Base-by-base conservation (phyloP, 1,140 invertebrate genomes). In the Ostrea edulis region DNA sequence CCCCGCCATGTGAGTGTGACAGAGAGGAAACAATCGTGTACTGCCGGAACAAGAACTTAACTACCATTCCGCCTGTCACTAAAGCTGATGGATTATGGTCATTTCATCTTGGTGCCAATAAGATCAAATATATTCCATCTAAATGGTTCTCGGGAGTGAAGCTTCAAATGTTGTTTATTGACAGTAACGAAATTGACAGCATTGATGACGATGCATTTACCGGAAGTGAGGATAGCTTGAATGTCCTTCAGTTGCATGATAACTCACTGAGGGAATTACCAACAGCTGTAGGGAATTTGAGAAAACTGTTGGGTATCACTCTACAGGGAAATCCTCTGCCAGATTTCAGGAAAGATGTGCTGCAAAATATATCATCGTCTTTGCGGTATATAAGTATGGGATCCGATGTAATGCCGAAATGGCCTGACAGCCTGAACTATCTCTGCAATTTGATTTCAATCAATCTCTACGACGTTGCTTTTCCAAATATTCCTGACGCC, bases 291-390 rank as follows among this genome's bases (percentile, higher is more conserved):
- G 86, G 86, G 14, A 83, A 54, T 53, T 17, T 87, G n/a, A 65
- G 25, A 17, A 68, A 71, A 20, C 53, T 87, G 1, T 53, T 52
- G 55, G 86, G 82, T 8, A 44, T 87, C n/a, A 52, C 84, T 35
- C 25, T 87, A 14, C 86, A 87, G 17, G 51, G 82, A 35, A 87
- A 87, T 84, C 86, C 86, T 17, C 84, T 87, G 44, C 25, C 86
- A 9, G 51, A 54, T 62, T 65, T 84, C 14, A 84, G 58, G 4
- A 22, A 83, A 12, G 82, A 71, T 11, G 53, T 87, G 5, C n/a
- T 87, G 44, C n/a, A 71, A 68, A 84, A 84, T 54, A 25, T 87
- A 3, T 62, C 86, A 17, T 35, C 55, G 12, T 29, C 55, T 17
- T 35, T 87, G 8, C 58, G 44, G 2, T 52, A n/a, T 53, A 54